These are phyloP conservation scores for Zosterops japonicus DNA, from an alignment of 2,113 vertebrate species.

Conservation along the genomic window DNA sequence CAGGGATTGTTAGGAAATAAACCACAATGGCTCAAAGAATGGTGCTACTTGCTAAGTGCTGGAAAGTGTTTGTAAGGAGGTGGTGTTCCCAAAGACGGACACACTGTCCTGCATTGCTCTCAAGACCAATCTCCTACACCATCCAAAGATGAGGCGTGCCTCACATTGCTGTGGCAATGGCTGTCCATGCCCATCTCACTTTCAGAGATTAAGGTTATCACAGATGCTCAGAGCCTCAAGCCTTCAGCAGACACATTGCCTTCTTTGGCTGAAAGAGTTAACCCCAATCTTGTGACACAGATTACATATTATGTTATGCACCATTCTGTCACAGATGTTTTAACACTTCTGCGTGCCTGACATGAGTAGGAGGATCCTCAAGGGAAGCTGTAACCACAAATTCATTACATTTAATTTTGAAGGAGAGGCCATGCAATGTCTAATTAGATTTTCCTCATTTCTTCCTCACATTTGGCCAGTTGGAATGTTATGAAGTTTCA, in stretches of 20 bases:
- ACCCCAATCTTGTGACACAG: not conserved
- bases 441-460: conserved; percentile 61
- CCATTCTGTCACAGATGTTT: not conserved
- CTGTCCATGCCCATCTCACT: not conserved
- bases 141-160: not conserved
- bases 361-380: conserved; percentile 22
- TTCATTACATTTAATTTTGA: conserved; percentile 9
- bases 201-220: not conserved
- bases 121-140: not conserved
- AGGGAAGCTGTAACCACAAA: conserved; percentile 26
- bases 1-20: not conserved
- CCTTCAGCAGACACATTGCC: not conserved
- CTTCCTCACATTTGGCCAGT: conserved; percentile 26
- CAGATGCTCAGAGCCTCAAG: not conserved
- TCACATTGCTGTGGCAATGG: not conserved
- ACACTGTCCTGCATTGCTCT: accelerated
- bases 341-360: not conserved
- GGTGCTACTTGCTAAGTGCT: not conserved
- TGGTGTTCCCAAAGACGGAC: not conserved
- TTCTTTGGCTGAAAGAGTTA: not conserved
- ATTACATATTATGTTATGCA: not conserved
- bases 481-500: conserved; percentile 10
- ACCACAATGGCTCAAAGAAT: not conserved
- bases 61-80: not conserved
- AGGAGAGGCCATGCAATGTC: conserved; percentile 9